Conservation (phyloP, 2,888 invertebrate species). For the Dyspetes luteomarginatus region DNA sequence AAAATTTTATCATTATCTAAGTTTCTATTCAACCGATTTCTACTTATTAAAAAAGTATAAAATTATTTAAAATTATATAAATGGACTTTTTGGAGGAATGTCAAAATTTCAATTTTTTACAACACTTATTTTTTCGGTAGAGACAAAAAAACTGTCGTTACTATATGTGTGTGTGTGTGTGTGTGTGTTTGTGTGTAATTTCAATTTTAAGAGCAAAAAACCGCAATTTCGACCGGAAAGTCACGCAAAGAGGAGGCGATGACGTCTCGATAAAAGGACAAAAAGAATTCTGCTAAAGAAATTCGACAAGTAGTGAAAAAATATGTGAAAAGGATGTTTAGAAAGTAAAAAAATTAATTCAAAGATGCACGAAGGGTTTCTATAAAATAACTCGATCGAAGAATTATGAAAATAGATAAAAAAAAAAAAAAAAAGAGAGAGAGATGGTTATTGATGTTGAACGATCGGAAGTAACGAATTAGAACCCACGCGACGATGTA, state of each 20-base stretch:
- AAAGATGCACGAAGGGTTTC: background rate
- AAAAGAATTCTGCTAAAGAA: background rate
- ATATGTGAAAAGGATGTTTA: background rate
- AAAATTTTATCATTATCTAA: too few relatives aligned
- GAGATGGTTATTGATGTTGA: background rate
- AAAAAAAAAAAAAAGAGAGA: background rate
- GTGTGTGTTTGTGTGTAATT: too few relatives aligned
- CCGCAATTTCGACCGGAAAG: conserved; percentile 25
- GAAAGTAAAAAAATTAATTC: background rate
- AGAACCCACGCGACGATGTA: conserved; percentile 57
- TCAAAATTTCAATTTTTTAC: too few relatives aligned
- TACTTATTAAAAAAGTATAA: too few relatives aligned
- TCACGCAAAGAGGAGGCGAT: conserved; percentile 20
- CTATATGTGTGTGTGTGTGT: too few relatives aligned
- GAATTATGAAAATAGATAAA: background rate
- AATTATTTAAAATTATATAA: too few relatives aligned
- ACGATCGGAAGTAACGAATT: conserved; percentile 60
- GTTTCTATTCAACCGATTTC: too few relatives aligned
- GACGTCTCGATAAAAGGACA: conserved; percentile 24
- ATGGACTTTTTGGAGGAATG: too few relatives aligned
- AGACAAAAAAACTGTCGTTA: too few relatives aligned
- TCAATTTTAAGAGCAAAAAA: conserved; percentile 10
- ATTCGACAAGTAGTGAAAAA: background rate
- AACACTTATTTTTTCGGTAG: too few relatives aligned
- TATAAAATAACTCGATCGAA: too few relatives aligned